Conservation (phyloP, 2,113 vertebrate genomes). For the Madoqua kirkii region DNA sequence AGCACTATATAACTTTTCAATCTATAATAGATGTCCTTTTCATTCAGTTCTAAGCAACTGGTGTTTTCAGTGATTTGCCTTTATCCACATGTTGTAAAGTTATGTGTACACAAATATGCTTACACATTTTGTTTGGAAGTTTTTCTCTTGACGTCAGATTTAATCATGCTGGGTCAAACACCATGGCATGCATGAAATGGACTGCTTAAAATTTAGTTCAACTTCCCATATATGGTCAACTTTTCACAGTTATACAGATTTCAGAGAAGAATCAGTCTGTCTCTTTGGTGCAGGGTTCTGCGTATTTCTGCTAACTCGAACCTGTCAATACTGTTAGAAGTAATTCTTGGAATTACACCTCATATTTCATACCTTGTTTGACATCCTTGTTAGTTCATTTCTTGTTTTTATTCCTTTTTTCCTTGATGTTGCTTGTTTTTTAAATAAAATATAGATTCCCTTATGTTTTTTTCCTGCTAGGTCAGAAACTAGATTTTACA, state of each 20-base stretch:
- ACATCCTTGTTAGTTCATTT: not conserved
- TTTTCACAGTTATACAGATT: not conserved
- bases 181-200: not conserved
- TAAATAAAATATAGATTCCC: not conserved
- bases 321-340: not conserved
- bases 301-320: accelerated
- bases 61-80: not conserved
- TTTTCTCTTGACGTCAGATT: not conserved
- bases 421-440: not conserved
- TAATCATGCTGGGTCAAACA: slow-evolving; percentile 14
- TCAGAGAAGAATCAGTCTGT: not conserved
- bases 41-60: not conserved
- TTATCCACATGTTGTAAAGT: not conserved
- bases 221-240: not conserved
- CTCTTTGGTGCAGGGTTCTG: not conserved
- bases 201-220: not conserved
- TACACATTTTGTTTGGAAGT: not conserved
- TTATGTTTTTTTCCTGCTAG: not conserved
- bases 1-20: not conserved
- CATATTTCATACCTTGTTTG: not conserved
- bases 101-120: not conserved
- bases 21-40: accelerated
- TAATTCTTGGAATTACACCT: not conserved
- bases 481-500: not conserved
- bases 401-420: not conserved